Percentiles rank a stretch among this genome's conserved stretches.
phyloP scores from a whole-genome alignment of 2,113 vertebrate genomes.

The Cottus gobio region DNA sequence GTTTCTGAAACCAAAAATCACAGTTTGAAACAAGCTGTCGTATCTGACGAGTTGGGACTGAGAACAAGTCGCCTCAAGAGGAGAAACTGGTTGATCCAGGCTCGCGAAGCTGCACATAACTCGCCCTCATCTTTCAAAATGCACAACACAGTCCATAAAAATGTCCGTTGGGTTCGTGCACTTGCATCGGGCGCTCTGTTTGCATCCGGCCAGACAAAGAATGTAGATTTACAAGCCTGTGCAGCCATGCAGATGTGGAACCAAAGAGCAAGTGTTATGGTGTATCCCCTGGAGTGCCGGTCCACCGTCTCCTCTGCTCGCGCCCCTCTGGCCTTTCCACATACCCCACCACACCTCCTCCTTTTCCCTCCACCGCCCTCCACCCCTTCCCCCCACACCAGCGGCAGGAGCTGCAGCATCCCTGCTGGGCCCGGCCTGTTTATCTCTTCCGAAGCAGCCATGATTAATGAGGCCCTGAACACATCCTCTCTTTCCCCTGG shows the following conservation, averaged over 20 bases:
- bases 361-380: constrained; percentile 17
- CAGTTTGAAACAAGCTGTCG: too few relatives aligned
- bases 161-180: constrained; percentile 48
- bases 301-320: constrained; percentile 58
- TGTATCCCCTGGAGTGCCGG: constrained; percentile 72
- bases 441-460: constrained; percentile 84
- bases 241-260: constrained; percentile 78
- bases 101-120: neutral
- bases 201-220: constrained; percentile 71
- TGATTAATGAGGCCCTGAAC: constrained; percentile 92
- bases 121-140: constrained; percentile 1
- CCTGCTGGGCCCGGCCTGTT: constrained; percentile 83
- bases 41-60: neutral
- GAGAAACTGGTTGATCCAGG: neutral
- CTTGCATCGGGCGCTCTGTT: constrained; percentile 49
- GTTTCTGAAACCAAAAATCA: neutral
- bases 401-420: constrained; percentile 73
- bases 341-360: constrained; percentile 41
- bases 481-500: constrained; percentile 86
- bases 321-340: constrained; percentile 51
- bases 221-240: constrained; percentile 80
- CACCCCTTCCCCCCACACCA: constrained; percentile 37
- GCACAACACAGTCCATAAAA: neutral
- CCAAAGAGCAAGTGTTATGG: constrained; percentile 81
- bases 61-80: neutral